A percentile compares a stretch with the other conserved stretches of the same genome.
Conservation (phyloP, 1,140 invertebrate genomes). For the Thaumatotibia leucotreta region DNA sequence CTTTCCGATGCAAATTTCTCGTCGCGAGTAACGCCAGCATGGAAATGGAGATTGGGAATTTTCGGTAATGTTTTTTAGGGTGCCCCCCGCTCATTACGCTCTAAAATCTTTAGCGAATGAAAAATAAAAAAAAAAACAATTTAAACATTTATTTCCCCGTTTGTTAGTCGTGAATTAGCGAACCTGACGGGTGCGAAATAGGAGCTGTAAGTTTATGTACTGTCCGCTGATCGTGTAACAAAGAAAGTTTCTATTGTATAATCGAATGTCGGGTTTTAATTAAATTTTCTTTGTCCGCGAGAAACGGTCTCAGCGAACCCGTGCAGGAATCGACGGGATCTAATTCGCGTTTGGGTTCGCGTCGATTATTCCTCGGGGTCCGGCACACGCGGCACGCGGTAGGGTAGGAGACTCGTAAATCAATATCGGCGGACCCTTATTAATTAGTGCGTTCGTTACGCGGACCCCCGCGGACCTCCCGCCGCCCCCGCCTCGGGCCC, state of each 20-base stretch:
- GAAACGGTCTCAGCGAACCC: conserved; percentile 14
- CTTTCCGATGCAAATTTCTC: conserved; percentile 65
- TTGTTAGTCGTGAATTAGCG: conserved; percentile 1
- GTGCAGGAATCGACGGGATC: not conserved
- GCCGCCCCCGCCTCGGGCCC: conserved; percentile 13
- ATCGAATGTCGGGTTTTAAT: conserved; percentile 11
- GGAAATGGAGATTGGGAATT: conserved; percentile 61
- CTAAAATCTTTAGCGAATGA: not conserved
- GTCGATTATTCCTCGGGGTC: conserved; percentile 22
- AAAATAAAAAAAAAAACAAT: not conserved
- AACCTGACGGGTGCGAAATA: not conserved
- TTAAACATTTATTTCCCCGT: conserved; percentile 4
- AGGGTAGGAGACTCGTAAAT: conserved; percentile 49
- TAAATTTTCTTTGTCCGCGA: conserved; percentile 8
- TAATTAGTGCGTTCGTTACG: conserved; percentile 71
- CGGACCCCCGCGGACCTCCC: conserved; percentile 37
- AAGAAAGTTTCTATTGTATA: conserved; percentile 1
- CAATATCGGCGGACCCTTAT: conserved; percentile 73
- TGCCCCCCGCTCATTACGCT: conserved; percentile 17
- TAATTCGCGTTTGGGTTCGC: conserved; percentile 16
- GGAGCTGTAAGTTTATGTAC: not conserved
- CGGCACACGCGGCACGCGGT: conserved; percentile 34
- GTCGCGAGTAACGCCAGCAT: conserved; percentile 38
- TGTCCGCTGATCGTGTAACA: not conserved
- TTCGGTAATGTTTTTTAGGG: conserved; percentile 52